Evolutionary conservation across 2,797 vertebrate species (phyloP), one percentile per base, ranked within the genome.

Genomic region (Orientallactaga sibirica): DNA sequence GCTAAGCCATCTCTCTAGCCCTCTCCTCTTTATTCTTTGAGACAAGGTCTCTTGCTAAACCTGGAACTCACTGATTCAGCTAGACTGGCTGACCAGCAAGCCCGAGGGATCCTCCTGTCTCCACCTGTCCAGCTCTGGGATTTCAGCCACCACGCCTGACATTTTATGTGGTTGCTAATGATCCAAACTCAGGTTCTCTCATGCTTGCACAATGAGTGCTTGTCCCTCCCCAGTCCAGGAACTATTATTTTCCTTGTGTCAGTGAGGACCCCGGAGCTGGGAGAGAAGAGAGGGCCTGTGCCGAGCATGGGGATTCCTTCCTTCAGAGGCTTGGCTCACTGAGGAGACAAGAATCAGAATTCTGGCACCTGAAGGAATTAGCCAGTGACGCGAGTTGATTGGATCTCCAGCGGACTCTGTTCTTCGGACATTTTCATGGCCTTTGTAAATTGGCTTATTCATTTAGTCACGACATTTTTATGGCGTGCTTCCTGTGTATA

Each of bases 341-440:
- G 33, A 88, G 41, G n/a, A 52, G 43, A 11, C 5, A 4, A 20
- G 19, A 66, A 48, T 37, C 58, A 82, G 41, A 43, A 41, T 86
- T 37, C 52, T 66, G 87, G 91, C 62, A 92, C 52, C 73, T 75
- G 33, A 33, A 77, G 8, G 89, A 86, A 29, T 20, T n/a, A 80
- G 48, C 83, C 84, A 78, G 3, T 79, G n/a, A 24, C 12, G 19
- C 4, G 12, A 19, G 43, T 79, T 41, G 33, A 41, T 82, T n/a
- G 78, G 43, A 8, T 71, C 92, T 90, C 66, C 64, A n/a, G 10
- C 58, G 61, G 73, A 64, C 4, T 76, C 82, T 16, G n/a, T 43
- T 82, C 77, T 83, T 52, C 37, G 52, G 37, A 73, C 37, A 74
- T 74, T 92, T 83, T 58, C 55, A 43, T 91, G 79, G 86, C 20